Evolutionary conservation across 2,888 invertebrate genomes (phyloP), one percentile per base, ranked within the genome.

Genomic region (Epistrophe grossulariae): DNA sequence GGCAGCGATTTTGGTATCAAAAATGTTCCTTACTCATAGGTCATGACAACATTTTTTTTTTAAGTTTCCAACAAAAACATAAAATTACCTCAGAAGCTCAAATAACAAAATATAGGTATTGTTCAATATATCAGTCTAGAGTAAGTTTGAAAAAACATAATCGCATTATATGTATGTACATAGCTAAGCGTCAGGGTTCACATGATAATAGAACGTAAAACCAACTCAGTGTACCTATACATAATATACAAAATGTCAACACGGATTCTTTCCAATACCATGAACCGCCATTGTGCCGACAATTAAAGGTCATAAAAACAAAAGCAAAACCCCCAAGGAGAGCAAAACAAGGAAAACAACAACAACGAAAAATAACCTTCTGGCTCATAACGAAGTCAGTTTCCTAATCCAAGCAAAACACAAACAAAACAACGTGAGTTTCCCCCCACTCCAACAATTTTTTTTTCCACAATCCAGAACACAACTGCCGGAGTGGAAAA

Each of bases 251-350:
- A 77, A 84, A 80, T 79, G 84, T 64, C 84, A 84, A 40, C 62
- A 52, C 45, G 68, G 62, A 64, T 82, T 59, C 66, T 60, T 83
- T 78, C 52, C 59, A 66, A 57, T 62, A 74, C 79, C 35, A 71
- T 79, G 68, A 85, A 64, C 78, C 50, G 43, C 19, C 19, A 9
- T 4, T 5, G 13, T 45, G 50, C 50, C 68, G 48, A 55, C 73
- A 73, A 78, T 82, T 79, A 85, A 85, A 85, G 85, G 85, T 85
- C 85, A 78, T 43, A 50, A 48, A 4, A 35, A 31, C 28, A 55
- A 73, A 81, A 81, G n/a, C 43, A 9, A 78, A 79, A 38, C 24
- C 48, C 48, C 48, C 50, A 62, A 73, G 55, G 68, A 11, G 48
- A 60, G 15, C 19, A 64, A 11, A 64, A 43, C 1, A 24, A 73